These are phyloP conservation scores for Natrix natrix DNA, from an alignment of 2,797 vertebrate genomes.

Conservation along the genomic window DNA sequence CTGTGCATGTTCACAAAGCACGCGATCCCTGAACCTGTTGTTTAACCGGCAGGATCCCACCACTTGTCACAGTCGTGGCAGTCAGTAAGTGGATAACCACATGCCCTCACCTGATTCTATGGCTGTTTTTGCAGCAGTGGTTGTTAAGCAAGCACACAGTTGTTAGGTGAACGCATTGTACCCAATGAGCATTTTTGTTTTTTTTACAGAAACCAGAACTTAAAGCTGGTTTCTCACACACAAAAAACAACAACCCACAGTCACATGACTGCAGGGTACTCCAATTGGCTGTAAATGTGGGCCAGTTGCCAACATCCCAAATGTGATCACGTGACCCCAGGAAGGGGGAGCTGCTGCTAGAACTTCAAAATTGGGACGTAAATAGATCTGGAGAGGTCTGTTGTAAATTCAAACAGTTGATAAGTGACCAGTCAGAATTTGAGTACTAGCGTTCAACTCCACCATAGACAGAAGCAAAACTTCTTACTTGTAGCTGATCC, in stretches of 20 bases:
- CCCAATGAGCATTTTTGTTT: background rate
- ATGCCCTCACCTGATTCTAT: background rate
- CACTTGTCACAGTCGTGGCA: background rate
- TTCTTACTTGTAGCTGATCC: background rate
- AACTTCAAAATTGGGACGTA: background rate
- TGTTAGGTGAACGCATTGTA: background rate
- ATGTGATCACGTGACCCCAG: background rate
- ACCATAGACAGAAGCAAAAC: background rate
- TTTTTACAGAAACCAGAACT: background rate
- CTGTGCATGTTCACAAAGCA: too few species aligned
- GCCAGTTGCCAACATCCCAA: background rate
- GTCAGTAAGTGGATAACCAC: background rate
- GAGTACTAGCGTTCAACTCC: background rate
- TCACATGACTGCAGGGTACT: background rate
- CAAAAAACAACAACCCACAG: background rate
- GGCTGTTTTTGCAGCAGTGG: background rate
- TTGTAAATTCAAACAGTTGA: background rate
- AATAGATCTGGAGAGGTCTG: background rate
- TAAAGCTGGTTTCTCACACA: background rate
- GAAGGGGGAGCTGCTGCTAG: background rate
- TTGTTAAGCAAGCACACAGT: background rate
- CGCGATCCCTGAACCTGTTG: too few species aligned
- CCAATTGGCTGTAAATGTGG: background rate
- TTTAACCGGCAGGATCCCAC: too few species aligned
- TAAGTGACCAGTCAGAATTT: background rate